Conservation (phyloP, 2,113 vertebrate species). For the Sprattus sprattus region DNA sequence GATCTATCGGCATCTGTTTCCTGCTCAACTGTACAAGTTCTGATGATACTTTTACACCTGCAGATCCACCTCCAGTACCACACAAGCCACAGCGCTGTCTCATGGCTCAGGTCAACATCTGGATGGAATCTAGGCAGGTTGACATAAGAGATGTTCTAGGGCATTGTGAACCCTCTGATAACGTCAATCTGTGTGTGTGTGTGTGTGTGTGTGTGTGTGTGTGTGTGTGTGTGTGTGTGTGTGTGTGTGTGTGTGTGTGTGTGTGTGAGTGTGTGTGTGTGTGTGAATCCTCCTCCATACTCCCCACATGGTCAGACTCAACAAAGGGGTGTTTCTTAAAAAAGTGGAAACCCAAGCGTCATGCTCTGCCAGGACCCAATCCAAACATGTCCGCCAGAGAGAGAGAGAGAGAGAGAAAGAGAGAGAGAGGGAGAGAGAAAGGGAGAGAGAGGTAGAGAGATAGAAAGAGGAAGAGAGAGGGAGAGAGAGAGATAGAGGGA, state of each 20-base stretch:
- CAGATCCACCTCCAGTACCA: background rate
- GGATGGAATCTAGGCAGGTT: background rate
- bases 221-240: background rate
- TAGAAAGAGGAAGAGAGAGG: too few species aligned
- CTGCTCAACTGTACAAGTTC: background rate
- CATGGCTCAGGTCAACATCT: background rate
- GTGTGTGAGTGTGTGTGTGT: background rate
- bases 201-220: slow-evolving; percentile 4
- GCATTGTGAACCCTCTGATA: background rate
- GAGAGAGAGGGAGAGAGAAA: too few species aligned
- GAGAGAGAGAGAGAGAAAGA: too few species aligned
- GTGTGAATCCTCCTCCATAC: background rate
- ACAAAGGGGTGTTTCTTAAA: background rate
- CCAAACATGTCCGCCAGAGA: background rate
- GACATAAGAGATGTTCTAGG: background rate
- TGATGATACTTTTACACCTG: background rate
- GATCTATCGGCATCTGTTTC: background rate
- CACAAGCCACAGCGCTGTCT: slow-evolving; percentile 2
- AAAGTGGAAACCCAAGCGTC: background rate
- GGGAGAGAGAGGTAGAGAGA: too few species aligned
- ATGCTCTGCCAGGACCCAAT: background rate
- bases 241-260: slow-evolving; percentile 14
- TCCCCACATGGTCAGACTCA: background rate
- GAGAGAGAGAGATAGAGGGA: background rate
- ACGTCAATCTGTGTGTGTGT: background rate